These are phyloP conservation scores for Cheilosia impressa DNA, from an alignment of 2,888 invertebrate species.

Conservation along the genomic window DNA sequence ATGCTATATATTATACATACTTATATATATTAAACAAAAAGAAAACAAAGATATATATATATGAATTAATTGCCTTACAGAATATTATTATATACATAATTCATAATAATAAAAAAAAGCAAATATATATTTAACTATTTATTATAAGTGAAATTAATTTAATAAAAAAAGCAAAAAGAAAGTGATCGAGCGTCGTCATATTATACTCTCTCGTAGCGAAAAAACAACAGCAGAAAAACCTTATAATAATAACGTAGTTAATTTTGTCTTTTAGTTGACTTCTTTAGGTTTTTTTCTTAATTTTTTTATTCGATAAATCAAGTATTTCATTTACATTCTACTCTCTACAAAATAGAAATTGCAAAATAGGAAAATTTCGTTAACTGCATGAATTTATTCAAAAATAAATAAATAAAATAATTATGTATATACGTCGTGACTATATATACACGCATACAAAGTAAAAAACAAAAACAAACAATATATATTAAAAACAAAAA, in stretches of 20 bases:
- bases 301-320: conserved; percentile 43
- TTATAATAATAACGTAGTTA: conserved; percentile 48
- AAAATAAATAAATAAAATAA: conserved; percentile 48
- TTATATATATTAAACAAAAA: conserved; percentile 56
- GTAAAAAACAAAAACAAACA: conserved; percentile 20
- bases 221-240: conserved; percentile 30
- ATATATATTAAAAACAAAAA: conserved; percentile 24
- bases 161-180: conserved; percentile 47
- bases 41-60: conserved; percentile 65
- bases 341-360: conserved; percentile 57
- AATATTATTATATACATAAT: conserved; percentile 76
- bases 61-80: conserved; percentile 76
- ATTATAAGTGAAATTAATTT: conserved; percentile 69
- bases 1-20: conserved; percentile 75
- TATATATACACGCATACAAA: conserved; percentile 73
- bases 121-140: conserved; percentile 75
- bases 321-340: conserved; percentile 56
- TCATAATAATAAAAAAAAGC: conserved; percentile 59
- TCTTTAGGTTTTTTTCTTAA: conserved; percentile 4
- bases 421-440: conserved; percentile 69
- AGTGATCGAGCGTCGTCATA: conserved; percentile 69
- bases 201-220: conserved; percentile 72
- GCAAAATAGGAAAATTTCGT: conserved; percentile 66
- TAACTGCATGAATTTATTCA: conserved; percentile 73
- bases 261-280: conserved; percentile 58